These are phyloP conservation scores for Gasteruption jaculator DNA, from an alignment of 2,888 invertebrate species.

Conservation along the genomic window DNA sequence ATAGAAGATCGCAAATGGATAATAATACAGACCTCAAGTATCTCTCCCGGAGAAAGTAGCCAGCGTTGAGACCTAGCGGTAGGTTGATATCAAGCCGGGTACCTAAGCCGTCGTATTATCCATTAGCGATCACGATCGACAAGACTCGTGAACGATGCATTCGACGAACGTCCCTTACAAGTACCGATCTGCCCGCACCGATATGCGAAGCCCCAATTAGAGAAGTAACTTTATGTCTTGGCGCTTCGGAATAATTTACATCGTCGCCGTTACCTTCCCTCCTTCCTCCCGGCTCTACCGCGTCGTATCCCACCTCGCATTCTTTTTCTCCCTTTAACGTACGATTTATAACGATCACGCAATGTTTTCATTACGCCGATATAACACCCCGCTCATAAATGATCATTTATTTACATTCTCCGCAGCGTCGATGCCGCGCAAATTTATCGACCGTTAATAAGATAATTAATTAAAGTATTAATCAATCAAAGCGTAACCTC, in stretches of 20 bases:
- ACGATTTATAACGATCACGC: constrained; percentile 6
- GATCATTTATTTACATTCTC: too few species aligned
- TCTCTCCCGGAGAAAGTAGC: constrained; percentile 30
- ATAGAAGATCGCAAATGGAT: constrained; percentile 28
- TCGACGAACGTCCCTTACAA: constrained; percentile 22
- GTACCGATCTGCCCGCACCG: constrained; percentile 18
- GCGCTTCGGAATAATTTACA: constrained; percentile 13
- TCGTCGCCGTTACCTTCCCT: constrained; percentile 8
- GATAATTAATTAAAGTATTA: too few species aligned
- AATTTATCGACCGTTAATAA: too few species aligned
- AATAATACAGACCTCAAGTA: constrained; percentile 29
- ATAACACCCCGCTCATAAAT: too few species aligned
- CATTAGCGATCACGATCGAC: constrained; percentile 33
- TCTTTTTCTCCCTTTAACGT: constrained; percentile 7
- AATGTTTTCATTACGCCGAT: constrained; percentile 11
- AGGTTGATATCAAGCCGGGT: constrained; percentile 23
- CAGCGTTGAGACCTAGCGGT: constrained; percentile 19
- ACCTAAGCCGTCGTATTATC: constrained; percentile 29
- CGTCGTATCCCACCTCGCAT: background rate
- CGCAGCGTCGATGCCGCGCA: too few species aligned
- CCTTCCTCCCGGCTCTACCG: constrained; percentile 2
- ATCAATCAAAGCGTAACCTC: too few species aligned
- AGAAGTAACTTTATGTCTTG: constrained; percentile 16
- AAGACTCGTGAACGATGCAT: constrained; percentile 22
- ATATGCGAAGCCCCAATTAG: constrained; percentile 21